Base-by-base conservation (phyloP, 2,113 vertebrate species). In the Hylia prasina region DNA sequence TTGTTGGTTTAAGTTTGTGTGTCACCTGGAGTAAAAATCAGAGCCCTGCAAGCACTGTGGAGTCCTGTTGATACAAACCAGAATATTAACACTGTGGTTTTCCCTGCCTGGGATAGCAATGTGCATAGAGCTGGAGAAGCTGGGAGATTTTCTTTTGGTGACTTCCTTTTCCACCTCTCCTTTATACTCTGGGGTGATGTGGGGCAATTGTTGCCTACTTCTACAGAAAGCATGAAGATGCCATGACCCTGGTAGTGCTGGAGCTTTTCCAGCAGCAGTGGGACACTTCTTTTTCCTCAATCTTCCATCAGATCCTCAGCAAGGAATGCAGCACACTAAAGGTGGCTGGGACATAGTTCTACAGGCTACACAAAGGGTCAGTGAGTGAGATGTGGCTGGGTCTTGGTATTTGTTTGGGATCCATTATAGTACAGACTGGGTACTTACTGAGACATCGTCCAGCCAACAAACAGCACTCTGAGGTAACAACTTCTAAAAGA, bases 231-330 rank as follows among this genome's bases (percentile, higher is more conserved):
- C 96, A 99, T 25, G 98, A 99, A 96, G 98, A 98, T 24, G 39
- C 66, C 25, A 98, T 99, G 93, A 99, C 98, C 1, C 98, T 99
- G 0, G 98, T 98, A 5, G 98, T 98, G 24, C 93, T 99, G 94
- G 98, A 98, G 2, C 99, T 99, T 93, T 99, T 99, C 97, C 99
- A 99, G 95, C 97, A 98, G 70, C 98, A 98, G 71, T 99, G 98
- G 98, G 98, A 99, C 33, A 97, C 98, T 13, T 98, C 98, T 0
- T 99, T 99, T 57, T 98, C 98, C 13, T 35, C 48, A 9, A 90
- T 97, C 76, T 99, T 99, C 83, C 98, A 99, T 86, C 92, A 97
- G 22, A 97, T 98, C 11, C 97, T 99, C 35, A 94, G 98, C 99
- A 97, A 98, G 99, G 79, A 71, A 33, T 11, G 7, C 27, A 31